These are phyloP conservation scores for Pollenia angustigena DNA, from an alignment of 2,888 invertebrate genomes.

Conservation along the genomic window DNA sequence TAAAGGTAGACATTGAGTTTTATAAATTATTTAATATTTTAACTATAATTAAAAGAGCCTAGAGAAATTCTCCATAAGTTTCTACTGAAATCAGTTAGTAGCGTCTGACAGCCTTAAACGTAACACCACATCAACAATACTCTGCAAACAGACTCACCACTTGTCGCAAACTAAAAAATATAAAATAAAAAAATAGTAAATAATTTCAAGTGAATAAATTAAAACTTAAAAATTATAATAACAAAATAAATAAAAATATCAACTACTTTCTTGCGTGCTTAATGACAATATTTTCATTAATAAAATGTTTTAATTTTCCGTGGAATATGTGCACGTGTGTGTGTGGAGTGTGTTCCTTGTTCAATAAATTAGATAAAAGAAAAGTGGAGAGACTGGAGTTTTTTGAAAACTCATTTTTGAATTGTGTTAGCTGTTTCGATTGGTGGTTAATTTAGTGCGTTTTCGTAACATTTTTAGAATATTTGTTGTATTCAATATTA, in stretches of 20 bases:
- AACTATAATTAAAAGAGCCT: constrained; percentile 68
- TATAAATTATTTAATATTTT: constrained; percentile 61
- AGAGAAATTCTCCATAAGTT: constrained; percentile 58
- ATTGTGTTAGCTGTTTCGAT: not conserved
- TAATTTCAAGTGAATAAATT: not conserved
- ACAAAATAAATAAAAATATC: not conserved
- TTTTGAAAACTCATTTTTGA: not conserved
- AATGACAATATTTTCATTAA: constrained; percentile 25
- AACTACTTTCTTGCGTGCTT: constrained; percentile 44
- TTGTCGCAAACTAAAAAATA: not conserved
- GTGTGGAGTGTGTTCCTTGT: not conserved
- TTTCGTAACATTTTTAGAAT: constrained; percentile 38
- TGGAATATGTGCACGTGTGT: not conserved
- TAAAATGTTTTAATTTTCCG: constrained; percentile 25
- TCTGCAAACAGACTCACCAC: constrained; percentile 12
- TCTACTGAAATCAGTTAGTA: constrained; percentile 68
- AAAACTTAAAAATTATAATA: constrained; percentile 11
- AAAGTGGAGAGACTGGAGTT: not conserved
- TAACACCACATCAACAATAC: constrained; percentile 42
- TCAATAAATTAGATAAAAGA: constrained; percentile 7
- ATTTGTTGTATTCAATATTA: constrained; percentile 19
- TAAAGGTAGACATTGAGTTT: constrained; percentile 53
- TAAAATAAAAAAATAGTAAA: constrained; percentile 2
- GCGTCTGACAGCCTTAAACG: constrained; percentile 60
- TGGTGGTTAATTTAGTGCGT: constrained; percentile 38